Percentiles rank a stretch among this genome's conserved stretches.
Conservation (phyloP, 2,888 invertebrate genomes). For the Lobophora halterata region DNA sequence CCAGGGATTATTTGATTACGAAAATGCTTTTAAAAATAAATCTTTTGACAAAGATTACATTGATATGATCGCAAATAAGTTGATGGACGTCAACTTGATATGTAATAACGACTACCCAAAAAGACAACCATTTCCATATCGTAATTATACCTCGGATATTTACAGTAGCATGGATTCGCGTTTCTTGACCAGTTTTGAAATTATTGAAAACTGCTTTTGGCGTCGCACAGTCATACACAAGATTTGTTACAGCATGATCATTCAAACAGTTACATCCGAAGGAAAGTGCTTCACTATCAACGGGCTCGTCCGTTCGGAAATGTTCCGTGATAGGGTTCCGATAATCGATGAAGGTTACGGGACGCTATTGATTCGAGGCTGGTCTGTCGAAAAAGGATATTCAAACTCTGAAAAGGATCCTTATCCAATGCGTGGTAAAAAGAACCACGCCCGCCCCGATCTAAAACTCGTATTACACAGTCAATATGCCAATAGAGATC, state of each 20-base stretch:
- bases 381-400: neutral
- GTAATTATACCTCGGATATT: too few species aligned
- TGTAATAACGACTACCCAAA: too few species aligned
- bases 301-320: constrained; percentile 38
- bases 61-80: too few species aligned
- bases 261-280: constrained; percentile 38
- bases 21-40: too few species aligned
- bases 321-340: constrained; percentile 28
- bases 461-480: neutral
- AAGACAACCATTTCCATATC: too few species aligned
- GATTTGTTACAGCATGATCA: constrained; percentile 19
- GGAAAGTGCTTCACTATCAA: constrained; percentile 48
- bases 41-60: neutral
- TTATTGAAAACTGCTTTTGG: constrained; percentile 10
- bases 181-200: constrained; percentile 28
- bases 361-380: neutral
- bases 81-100: too few species aligned
- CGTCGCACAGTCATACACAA: constrained; percentile 17
- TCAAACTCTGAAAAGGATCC: neutral
- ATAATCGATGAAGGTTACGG: neutral
- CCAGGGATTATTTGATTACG: too few species aligned
- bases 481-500: constrained; percentile 13
- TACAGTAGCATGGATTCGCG: too few species aligned
- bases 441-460: neutral
- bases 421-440: neutral